phyloP scores from a whole-genome alignment of 2,888 invertebrate species.

The Thumatha senex region DNA sequence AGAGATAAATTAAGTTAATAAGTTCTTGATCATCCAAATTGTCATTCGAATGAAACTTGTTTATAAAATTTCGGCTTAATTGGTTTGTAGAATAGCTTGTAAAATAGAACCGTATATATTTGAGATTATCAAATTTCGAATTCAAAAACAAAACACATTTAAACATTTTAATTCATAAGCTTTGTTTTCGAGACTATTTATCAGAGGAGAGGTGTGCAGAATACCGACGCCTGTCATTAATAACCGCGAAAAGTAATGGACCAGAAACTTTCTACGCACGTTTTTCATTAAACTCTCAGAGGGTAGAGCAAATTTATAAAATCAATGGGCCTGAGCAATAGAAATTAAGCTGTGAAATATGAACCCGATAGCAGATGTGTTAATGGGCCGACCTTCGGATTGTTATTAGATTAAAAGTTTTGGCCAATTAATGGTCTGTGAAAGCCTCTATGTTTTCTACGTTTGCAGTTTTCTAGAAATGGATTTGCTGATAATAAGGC shows the following conservation, averaged over 20 bases:
- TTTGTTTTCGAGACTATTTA: conserved; percentile 58
- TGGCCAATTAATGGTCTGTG: background rate
- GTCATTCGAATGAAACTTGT: too few species aligned
- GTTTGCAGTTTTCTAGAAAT: background rate
- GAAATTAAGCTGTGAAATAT: conserved; percentile 51
- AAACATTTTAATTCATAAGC: conserved; percentile 8
- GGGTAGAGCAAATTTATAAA: conserved; percentile 57
- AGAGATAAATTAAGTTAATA: too few species aligned
- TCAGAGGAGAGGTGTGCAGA: conserved; percentile 52
- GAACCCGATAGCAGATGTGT: conserved; percentile 33
- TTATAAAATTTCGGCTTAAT: too few species aligned
- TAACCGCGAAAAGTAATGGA: conserved; percentile 60
- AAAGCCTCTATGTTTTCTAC: background rate
- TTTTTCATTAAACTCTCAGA: conserved; percentile 68
- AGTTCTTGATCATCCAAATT: too few species aligned
- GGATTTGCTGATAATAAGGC: too few species aligned
- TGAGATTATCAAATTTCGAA: too few species aligned
- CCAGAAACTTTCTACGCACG: conserved; percentile 70
- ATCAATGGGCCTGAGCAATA: conserved; percentile 57
- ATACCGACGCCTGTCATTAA: conserved; percentile 54
- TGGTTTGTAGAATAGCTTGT: too few species aligned
- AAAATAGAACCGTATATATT: too few species aligned
- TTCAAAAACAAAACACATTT: background rate
- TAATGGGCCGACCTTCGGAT: conserved; percentile 24
- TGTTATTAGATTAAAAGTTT: conserved; percentile 17